Conservation (phyloP, 1,140 invertebrate species). For the Periplaneta americana region DNA sequence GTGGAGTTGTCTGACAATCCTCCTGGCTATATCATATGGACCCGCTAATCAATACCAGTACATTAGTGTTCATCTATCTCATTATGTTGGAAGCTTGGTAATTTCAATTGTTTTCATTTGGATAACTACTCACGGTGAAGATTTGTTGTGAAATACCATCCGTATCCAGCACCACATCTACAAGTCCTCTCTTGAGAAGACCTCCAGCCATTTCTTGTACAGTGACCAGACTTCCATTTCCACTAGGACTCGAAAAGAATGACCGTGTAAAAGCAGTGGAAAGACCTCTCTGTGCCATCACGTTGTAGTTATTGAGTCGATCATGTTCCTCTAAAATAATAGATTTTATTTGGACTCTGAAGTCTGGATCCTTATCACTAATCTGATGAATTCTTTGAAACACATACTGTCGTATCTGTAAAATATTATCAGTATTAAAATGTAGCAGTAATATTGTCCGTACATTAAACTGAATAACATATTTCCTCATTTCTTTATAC, state of each 20-base stretch:
- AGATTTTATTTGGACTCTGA: constrained; percentile 8
- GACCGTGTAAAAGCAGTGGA: constrained; percentile 62
- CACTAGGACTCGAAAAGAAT: constrained; percentile 49
- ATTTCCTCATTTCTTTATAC: too few species aligned
- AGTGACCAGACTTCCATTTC: constrained; percentile 64
- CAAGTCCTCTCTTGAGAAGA: constrained; percentile 66
- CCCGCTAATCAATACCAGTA: too few species aligned
- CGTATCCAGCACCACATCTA: constrained; percentile 61
- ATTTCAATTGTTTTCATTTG: too few species aligned
- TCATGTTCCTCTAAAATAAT: not conserved
- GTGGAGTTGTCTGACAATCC: too few species aligned
- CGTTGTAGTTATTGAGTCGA: constrained; percentile 53
- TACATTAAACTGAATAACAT: too few species aligned
- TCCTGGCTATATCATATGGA: too few species aligned
- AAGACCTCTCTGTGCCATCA: constrained; percentile 57
- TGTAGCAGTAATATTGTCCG: too few species aligned
- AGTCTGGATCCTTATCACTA: constrained; percentile 36
- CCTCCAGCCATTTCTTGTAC: constrained; percentile 70
- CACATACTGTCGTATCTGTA: constrained; percentile 59
- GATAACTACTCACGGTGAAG: constrained; percentile 41
- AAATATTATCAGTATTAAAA: not conserved
- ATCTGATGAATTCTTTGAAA: constrained; percentile 57
- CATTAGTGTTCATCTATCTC: too few species aligned
- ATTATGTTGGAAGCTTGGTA: too few species aligned
- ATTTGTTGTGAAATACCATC: constrained; percentile 41